phyloP scores from a whole-genome alignment of 1,140 invertebrate species.

The Eueides isabella region DNA sequence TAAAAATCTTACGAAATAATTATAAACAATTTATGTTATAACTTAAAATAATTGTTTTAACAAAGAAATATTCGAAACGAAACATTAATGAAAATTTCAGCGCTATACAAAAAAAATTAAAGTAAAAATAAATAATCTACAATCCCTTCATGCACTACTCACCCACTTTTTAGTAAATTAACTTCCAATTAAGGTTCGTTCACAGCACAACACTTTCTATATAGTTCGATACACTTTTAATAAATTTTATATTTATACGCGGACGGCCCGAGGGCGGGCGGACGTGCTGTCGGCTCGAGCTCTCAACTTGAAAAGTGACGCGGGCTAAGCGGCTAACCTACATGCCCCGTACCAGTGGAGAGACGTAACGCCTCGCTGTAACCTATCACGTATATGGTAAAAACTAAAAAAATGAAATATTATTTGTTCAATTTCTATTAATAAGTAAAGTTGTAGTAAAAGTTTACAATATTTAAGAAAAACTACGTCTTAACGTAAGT shows the following conservation, averaged over 20 bases:
- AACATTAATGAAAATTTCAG: background rate
- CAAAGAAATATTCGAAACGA: background rate
- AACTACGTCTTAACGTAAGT: constrained; percentile 40
- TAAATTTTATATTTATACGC: background rate
- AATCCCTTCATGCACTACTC: constrained; percentile 20
- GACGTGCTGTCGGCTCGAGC: constrained; percentile 39
- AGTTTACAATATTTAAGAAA: background rate
- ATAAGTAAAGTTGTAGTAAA: background rate
- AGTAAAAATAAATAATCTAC: background rate
- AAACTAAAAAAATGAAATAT: background rate
- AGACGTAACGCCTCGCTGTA: background rate
- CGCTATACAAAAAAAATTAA: background rate
- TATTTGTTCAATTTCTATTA: background rate
- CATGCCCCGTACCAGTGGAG: background rate
- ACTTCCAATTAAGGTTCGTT: constrained; percentile 11
- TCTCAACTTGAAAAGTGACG: constrained; percentile 31
- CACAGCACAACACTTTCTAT: constrained; percentile 11
- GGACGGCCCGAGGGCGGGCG: constrained; percentile 41
- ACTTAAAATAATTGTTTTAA: background rate
- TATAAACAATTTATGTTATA: background rate
- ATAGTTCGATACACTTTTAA: constrained; percentile 2
- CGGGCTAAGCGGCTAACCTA: constrained; percentile 2
- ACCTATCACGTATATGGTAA: background rate
- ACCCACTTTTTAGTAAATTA: constrained; percentile 43
- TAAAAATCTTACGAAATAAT: too few species aligned